Evolutionary conservation across 2,797 vertebrate species (phyloP).

Genomic region (Mormyrus proboscirostris): DNA sequence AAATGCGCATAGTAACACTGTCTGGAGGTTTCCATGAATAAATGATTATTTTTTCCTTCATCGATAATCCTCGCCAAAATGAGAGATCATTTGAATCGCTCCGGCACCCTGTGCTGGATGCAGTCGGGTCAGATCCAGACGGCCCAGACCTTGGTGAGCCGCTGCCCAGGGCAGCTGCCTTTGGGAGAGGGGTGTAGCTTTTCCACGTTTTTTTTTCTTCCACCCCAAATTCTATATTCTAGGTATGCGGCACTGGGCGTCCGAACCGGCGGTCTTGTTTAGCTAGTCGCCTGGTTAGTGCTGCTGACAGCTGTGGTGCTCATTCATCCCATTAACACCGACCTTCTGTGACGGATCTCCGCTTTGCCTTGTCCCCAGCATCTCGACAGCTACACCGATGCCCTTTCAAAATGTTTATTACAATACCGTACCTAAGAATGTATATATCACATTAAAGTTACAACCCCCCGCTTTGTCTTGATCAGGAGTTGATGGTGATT

Average conservation of each 20-base stretch:
- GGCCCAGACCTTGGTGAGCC: not conserved
- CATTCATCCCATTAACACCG: not conserved
- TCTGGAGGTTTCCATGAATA: constrained; percentile 28
- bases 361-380: not conserved
- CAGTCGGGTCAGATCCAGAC: not conserved
- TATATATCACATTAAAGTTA: not conserved
- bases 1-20: constrained; percentile 20
- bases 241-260: not conserved
- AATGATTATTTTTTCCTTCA: not conserved
- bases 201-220: not conserved
- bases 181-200: not conserved
- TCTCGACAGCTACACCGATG: not conserved
- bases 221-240: not conserved
- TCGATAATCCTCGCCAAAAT: not conserved
- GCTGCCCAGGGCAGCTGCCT: not conserved
- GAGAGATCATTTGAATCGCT: not conserved
- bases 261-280: not conserved
- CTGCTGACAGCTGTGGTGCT: not conserved
- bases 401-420: not conserved
- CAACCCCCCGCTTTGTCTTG: not conserved
- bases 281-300: not conserved
- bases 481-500: not conserved
- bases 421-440: not conserved
- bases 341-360: not conserved
- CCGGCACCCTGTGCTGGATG: not conserved